A percentile compares a stretch with the other conserved stretches of the same genome.
These are phyloP conservation scores for Macroteleia sp. DNA, from an alignment of 2,888 invertebrate genomes.

Conservation along the genomic window DNA sequence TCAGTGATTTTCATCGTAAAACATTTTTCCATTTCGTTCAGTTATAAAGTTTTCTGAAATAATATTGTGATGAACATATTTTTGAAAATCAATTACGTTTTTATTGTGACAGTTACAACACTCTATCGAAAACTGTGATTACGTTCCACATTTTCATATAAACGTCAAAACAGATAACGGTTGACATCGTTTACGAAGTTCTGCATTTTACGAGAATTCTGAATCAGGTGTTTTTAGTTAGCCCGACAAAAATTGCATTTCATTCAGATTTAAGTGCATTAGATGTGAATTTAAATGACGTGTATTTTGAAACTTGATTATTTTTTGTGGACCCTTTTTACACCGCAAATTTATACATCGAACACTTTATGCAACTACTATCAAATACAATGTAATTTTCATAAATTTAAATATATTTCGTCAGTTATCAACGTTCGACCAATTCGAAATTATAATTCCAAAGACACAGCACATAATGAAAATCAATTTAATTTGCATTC, in stretches of 20 bases:
- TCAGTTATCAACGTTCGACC: too few species aligned
- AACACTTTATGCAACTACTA: too few species aligned
- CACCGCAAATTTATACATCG: too few species aligned
- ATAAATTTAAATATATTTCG: too few species aligned
- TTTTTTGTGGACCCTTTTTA: too few species aligned
- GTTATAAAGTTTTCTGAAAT: background rate
- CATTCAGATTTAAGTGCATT: slow-evolving; percentile 27
- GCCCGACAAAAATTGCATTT: slow-evolving; percentile 7
- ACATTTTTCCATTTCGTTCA: too few species aligned
- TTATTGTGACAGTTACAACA: slow-evolving; percentile 20
- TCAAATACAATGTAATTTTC: too few species aligned
- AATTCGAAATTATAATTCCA: too few species aligned
- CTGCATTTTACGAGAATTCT: slow-evolving; percentile 9
- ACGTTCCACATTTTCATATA: slow-evolving; percentile 16
- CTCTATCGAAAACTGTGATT: slow-evolving; percentile 10
- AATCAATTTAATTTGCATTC: too few species aligned
- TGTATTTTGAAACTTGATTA: too few species aligned
- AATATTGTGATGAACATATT: slow-evolving; percentile 24
- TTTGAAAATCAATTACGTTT: slow-evolving; percentile 29
- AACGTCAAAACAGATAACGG: slow-evolving; percentile 40
- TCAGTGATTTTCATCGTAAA: too few species aligned
- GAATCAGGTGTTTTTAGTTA: slow-evolving; percentile 22
- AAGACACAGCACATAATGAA: too few species aligned
- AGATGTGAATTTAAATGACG: slow-evolving; percentile 23
- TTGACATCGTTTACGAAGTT: slow-evolving; percentile 25